Base-by-base conservation (phyloP, 2,113 vertebrate species). In the Pseudorectes ferrugineus region DNA sequence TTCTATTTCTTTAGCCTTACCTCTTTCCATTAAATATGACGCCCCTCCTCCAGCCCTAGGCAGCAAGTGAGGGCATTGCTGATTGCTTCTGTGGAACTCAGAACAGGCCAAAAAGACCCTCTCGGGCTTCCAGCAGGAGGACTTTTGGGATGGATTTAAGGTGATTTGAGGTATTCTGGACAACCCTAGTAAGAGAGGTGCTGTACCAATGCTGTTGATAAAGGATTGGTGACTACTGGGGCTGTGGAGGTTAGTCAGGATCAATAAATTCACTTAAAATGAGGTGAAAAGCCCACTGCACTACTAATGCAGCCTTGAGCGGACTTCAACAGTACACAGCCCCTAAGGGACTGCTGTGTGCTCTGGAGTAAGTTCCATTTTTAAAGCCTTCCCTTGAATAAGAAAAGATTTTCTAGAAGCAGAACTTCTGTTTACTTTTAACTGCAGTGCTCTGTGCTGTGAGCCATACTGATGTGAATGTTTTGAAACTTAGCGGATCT, bases 61-160 rank as follows among this genome's bases (percentile, higher is more conserved):
- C 66, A 40, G 19, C 18, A 51, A 2, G 8, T 0, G 2, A 21
- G 38, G 31, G 1, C 36, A 4, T 33, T 57, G n/a, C 24, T 61
- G 10, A 29, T 33, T 38, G 33, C 26, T 67, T 54, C 29, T 26
- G 35, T 23, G 11, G 21, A 52, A 24, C 24, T 38, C 13, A 8
- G 35, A 73, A 75, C 14, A 24, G n/a, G 28, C n/a, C 15, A 12
- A 23, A 59, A 73, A 57, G 8, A 51, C 33, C 28, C 51, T 70
- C 31, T 26, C 0, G 1, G 29, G 29, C 46, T 91, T 78, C n/a
- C 19, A 49, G 42, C 33, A 36, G 67, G 29, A 70, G 18, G 26
- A 58, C 13, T 49, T 71, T 11, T 16, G 26, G 38, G 33, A 20
- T 49, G 43, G 38, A 31, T 72, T 83, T 57, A 13, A 48, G 11